These are phyloP conservation scores for Dexiosoma caninum DNA, from an alignment of 2,888 invertebrate species.

Conservation along the genomic window DNA sequence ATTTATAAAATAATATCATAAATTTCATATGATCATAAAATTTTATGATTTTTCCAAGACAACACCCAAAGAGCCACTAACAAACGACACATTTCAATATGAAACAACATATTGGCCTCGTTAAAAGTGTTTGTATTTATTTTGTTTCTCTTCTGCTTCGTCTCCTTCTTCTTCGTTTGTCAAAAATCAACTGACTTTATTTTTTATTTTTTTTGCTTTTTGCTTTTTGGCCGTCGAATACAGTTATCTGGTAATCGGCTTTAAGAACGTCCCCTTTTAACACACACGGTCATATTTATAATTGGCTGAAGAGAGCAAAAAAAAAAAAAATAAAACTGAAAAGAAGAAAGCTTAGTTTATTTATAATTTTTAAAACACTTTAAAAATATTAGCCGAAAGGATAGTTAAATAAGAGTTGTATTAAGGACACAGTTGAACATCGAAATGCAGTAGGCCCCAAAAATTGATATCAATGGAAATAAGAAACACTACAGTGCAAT, in stretches of 20 bases:
- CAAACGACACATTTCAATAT: slow-evolving; percentile 50
- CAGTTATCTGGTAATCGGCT: slow-evolving; percentile 72
- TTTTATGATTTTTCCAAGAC: slow-evolving; percentile 64
- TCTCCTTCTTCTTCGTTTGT: too few relatives aligned
- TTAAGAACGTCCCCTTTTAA: slow-evolving; percentile 55
- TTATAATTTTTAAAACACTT: neutral
- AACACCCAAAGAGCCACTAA: slow-evolving; percentile 44
- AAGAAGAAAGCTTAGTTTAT: neutral
- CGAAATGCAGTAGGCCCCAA: slow-evolving; percentile 13
- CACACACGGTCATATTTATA: slow-evolving; percentile 23
- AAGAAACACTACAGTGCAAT: too few relatives aligned
- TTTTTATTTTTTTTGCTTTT: neutral
- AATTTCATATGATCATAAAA: slow-evolving; percentile 64
- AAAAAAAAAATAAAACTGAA: neutral
- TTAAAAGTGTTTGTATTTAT: slow-evolving; percentile 38
- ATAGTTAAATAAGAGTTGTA: neutral
- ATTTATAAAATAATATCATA: slow-evolving; percentile 66
- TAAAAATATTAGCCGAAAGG: neutral
- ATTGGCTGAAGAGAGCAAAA: neutral
- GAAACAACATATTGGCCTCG: slow-evolving; percentile 41
- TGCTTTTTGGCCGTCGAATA: slow-evolving; percentile 40
- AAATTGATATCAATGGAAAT: neutral
- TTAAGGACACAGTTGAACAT: neutral
- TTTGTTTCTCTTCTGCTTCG: too few relatives aligned
- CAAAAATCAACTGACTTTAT: too few relatives aligned